A percentile compares a stretch with the other conserved stretches of the same genome.
These are phyloP conservation scores for Tenualosa ilisha DNA, from an alignment of 2,797 vertebrate genomes.

Conservation along the genomic window DNA sequence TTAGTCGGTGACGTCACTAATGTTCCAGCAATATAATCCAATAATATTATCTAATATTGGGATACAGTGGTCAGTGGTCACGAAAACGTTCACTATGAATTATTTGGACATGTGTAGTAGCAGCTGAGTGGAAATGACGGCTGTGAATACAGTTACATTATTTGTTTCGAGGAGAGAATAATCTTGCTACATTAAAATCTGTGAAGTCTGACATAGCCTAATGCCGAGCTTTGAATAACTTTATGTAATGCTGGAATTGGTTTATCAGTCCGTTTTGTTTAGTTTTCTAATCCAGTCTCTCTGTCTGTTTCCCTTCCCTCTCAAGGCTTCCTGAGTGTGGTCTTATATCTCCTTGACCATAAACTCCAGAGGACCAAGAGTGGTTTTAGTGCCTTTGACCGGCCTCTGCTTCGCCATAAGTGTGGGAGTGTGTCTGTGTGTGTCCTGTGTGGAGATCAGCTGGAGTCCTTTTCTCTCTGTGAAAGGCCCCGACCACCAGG, in stretches of 20 bases:
- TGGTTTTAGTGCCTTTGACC: background rate
- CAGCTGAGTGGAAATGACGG: background rate
- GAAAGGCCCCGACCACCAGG: background rate
- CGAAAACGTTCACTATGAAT: too few species aligned
- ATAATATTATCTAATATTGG: too few species aligned
- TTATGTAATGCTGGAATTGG: background rate
- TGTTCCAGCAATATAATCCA: too few species aligned
- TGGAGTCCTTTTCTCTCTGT: constrained; percentile 35
- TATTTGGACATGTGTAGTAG: background rate
- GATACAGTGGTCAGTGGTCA: too few species aligned
- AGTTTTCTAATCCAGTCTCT: background rate
- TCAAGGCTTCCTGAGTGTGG: background rate
- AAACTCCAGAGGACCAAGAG: background rate
- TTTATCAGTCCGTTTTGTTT: background rate
- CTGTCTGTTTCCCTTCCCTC: background rate
- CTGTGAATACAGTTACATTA: background rate
- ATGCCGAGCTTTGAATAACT: background rate
- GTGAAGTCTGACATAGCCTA: background rate
- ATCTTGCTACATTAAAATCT: background rate
- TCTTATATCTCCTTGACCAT: background rate
- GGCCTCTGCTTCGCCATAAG: background rate
- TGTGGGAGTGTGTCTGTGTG: constrained; percentile 40
- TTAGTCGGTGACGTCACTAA: too few species aligned
- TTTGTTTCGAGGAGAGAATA: background rate
- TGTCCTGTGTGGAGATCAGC: constrained; percentile 25